Conservation (phyloP, 2,113 vertebrate genomes). For the Pitta sordida region DNA sequence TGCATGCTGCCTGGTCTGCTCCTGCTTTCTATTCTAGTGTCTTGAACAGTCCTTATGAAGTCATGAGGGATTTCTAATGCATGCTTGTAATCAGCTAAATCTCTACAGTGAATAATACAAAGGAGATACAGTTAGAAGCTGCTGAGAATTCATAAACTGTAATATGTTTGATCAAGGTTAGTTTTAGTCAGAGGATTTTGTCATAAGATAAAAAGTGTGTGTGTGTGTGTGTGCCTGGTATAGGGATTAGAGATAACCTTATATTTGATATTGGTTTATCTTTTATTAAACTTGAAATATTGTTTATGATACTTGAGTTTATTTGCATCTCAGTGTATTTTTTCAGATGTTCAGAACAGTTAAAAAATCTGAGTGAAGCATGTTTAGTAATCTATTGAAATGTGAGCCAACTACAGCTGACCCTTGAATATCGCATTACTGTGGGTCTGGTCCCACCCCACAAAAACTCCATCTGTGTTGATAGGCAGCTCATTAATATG, state of each 20-base stretch:
- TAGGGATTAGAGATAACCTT: slow-evolving; percentile 14
- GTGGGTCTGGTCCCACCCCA: too few relatives aligned
- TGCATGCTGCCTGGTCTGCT: not conserved
- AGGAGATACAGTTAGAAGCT: not conserved
- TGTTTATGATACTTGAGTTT: not conserved
- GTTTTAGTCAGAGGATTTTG: not conserved
- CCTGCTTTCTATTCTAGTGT: not conserved
- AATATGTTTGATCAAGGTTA: slow-evolving; percentile 6
- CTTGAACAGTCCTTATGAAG: not conserved
- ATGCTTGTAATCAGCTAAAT: not conserved
- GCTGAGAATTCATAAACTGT: not conserved
- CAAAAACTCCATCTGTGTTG: too few relatives aligned
- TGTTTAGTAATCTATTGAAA: not conserved
- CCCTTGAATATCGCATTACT: too few relatives aligned
- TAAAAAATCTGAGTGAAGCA: not conserved
- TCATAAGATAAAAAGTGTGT: not conserved
- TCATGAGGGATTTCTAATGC: not conserved
- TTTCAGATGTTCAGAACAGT: not conserved
- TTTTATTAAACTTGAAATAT: not conserved
- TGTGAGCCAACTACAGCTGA: too few relatives aligned
- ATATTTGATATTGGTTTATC: not conserved
- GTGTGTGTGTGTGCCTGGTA: not conserved
- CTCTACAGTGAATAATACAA: not conserved
- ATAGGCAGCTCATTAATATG: too few relatives aligned
- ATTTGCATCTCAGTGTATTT: not conserved